Percentiles rank a stretch among this genome's conserved stretches.
These are phyloP conservation scores for Heterochromis multidens DNA, from an alignment of 2,113 vertebrate species.

Conservation along the genomic window DNA sequence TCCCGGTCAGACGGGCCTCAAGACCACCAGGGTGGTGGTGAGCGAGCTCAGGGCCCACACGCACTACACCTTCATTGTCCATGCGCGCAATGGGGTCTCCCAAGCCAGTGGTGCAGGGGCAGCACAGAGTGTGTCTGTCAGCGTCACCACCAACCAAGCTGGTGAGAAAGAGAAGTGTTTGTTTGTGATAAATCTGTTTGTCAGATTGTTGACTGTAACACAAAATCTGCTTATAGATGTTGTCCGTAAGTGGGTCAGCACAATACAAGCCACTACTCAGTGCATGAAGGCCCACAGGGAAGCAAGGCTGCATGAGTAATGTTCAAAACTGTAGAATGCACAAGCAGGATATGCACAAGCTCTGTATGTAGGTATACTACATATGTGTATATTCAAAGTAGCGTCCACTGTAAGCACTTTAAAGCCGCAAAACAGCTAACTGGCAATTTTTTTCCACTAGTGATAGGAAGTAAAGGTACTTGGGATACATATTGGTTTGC, in stretches of 20 bases:
- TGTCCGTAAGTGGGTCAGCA: slow-evolving; percentile 53
- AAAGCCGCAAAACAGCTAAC: neutral
- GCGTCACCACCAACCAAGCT: slow-evolving; percentile 97
- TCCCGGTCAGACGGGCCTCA: slow-evolving; percentile 85
- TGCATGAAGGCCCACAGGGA: slow-evolving; percentile 10
- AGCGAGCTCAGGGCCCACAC: slow-evolving; percentile 95
- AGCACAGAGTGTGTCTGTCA: slow-evolving; percentile 89
- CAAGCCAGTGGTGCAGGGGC: slow-evolving; percentile 81
- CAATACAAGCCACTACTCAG: slow-evolving; percentile 31
- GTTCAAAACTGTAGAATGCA: slow-evolving; percentile 4
- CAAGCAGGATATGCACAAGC: neutral
- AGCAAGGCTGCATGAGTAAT: slow-evolving; percentile 8
- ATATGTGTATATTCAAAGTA: neutral
- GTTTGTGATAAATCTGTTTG: slow-evolving; percentile 16
- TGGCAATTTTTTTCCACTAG: neutral
- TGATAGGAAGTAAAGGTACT: neutral
- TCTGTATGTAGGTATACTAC: neutral
- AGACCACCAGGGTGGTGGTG: slow-evolving; percentile 87
- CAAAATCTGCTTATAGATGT: slow-evolving; percentile 31
- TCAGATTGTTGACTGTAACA: slow-evolving; percentile 17
- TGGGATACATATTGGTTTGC: neutral
- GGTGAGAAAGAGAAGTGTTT: slow-evolving; percentile 76
- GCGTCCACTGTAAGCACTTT: neutral
- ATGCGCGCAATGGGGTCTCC: slow-evolving; percentile 91
- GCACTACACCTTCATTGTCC: slow-evolving; percentile 95